Conservation (phyloP, 2,797 vertebrate genomes). For the Muraenolepis orangiensis region DNA sequence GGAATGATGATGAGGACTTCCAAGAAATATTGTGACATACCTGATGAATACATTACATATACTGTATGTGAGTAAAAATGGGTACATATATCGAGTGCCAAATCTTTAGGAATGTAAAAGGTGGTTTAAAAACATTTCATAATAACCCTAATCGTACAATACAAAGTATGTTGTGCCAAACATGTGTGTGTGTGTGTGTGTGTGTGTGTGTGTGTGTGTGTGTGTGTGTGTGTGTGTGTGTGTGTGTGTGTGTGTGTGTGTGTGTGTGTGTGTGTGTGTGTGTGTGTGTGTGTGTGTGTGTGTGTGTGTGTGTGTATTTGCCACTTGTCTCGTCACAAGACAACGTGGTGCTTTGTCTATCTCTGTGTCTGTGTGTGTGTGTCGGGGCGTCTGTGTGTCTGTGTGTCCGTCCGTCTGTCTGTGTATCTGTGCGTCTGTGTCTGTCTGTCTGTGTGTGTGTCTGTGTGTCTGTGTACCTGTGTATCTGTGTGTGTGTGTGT, state of each 20-base stretch:
- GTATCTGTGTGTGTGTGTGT: slow-evolving; percentile 2
- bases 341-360: background rate
- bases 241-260: background rate
- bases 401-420: too few relatives aligned
- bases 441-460: background rate
- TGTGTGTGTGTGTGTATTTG: background rate
- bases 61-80: background rate
- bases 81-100: too few relatives aligned
- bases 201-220: background rate
- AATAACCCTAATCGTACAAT: too few relatives aligned
- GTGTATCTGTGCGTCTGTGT: background rate
- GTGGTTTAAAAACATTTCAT: too few relatives aligned
- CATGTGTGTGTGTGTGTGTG: background rate
- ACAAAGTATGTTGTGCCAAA: too few relatives aligned
- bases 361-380: slow-evolving; percentile 15
- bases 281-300: slow-evolving; percentile 6
- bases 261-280: background rate
- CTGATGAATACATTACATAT: background rate
- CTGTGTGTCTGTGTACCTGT: background rate
- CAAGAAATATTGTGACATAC: background rate
- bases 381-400: too few relatives aligned
- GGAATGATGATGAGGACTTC: background rate
- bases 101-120: too few relatives aligned
- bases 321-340: background rate
- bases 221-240: background rate